Evolutionary conservation across 2,888 invertebrate genomes (phyloP).

Genomic region (Bombylius discolor): DNA sequence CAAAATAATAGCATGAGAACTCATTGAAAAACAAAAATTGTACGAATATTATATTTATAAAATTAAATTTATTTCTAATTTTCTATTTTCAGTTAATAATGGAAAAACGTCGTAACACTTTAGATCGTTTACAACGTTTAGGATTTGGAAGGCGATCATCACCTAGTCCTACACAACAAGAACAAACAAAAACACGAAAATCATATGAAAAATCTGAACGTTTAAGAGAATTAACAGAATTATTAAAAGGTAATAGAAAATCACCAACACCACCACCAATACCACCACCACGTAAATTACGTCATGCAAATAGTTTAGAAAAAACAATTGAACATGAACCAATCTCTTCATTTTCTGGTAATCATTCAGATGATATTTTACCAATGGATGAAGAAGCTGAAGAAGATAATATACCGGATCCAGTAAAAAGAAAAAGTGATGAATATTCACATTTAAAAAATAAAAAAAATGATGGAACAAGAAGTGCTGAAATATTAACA

Average conservation of each 20-base stretch:
- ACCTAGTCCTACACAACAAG: constrained; percentile 17
- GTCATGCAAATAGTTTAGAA: constrained; percentile 40
- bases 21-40: too few relatives aligned
- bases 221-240: constrained; percentile 62
- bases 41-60: too few relatives aligned
- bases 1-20: too few relatives aligned
- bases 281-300: constrained; percentile 42
- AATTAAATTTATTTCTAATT: constrained; percentile 1
- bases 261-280: constrained; percentile 47
- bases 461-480: not conserved
- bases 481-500: not conserved
- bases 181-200: constrained; percentile 21
- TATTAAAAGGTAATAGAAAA: constrained; percentile 47
- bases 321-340: constrained; percentile 17
- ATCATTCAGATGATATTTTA: constrained; percentile 20
- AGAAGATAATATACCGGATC: constrained; percentile 8
- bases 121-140: constrained; percentile 70
- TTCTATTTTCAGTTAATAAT: constrained; percentile 25
- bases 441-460: constrained; percentile 1
- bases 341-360: not conserved
- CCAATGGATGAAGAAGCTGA: constrained; percentile 23
- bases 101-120: constrained; percentile 46
- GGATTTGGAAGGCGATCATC: constrained; percentile 47
- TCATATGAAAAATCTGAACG: constrained; percentile 55
- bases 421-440: constrained; percentile 8